Evolutionary conservation across 2,888 invertebrate species (phyloP).

Genomic region (Blastobasis adustella): DNA sequence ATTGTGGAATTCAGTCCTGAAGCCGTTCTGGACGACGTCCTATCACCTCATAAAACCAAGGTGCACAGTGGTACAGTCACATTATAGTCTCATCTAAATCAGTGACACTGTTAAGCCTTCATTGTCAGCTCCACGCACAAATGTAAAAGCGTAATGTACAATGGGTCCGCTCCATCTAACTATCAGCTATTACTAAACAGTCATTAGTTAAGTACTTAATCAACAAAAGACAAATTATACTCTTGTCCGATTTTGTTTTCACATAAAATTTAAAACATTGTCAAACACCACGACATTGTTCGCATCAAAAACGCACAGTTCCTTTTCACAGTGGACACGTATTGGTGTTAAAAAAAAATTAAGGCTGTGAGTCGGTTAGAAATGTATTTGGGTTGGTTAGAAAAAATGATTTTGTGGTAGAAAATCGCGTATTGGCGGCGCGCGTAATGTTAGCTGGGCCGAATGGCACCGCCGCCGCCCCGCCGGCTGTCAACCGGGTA

Average conservation of each 20-base stretch:
- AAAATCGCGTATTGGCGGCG: constrained; percentile 70
- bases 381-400: too few relatives aligned
- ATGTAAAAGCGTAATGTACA: background rate
- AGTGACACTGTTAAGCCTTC: constrained; percentile 27
- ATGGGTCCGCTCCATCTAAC: too few relatives aligned
- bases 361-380: too few relatives aligned
- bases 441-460: constrained; percentile 41
- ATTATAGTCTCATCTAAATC: constrained; percentile 25
- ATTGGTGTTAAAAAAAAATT: too few relatives aligned
- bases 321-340: too few relatives aligned
- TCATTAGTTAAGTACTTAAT: background rate
- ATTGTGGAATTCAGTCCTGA: constrained; percentile 55
- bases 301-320: too few relatives aligned
- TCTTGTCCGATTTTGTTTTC: too few relatives aligned
- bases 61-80: constrained; percentile 17
- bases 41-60: constrained; percentile 33
- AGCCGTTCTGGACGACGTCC: constrained; percentile 37
- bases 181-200: too few relatives aligned
- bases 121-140: constrained; percentile 18
- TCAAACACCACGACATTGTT: too few relatives aligned
- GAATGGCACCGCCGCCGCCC: constrained; percentile 61
- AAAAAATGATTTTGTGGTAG: constrained; percentile 17
- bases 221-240: too few relatives aligned
- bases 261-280: too few relatives aligned
- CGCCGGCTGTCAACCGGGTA: constrained; percentile 72